phyloP scores from a whole-genome alignment of 1,140 invertebrate species.

The Nephila pilipes region DNA sequence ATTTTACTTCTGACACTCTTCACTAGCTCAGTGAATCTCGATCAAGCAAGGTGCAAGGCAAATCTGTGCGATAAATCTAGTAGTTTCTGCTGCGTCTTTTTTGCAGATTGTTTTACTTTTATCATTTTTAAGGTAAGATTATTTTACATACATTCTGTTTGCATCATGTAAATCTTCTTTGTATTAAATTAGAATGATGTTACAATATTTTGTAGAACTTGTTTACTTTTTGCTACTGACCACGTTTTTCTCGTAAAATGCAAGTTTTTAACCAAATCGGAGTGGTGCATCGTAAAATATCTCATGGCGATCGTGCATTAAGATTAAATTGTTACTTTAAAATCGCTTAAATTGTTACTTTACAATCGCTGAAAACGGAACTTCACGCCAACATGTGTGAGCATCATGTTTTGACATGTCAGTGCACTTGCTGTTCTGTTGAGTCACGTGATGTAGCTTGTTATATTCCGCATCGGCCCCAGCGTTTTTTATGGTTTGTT shows the following conservation, averaged over 20 bases:
- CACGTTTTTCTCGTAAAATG: neutral
- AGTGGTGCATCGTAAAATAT: neutral
- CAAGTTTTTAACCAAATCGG: neutral
- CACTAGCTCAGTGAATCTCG: neutral
- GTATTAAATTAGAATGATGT: neutral
- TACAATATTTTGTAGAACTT: neutral
- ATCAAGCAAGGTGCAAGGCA: neutral
- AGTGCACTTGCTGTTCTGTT: conserved; percentile 26
- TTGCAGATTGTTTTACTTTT: neutral
- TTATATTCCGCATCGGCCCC: neutral
- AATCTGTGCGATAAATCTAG: neutral
- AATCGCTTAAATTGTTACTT: neutral
- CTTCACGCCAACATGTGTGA: neutral
- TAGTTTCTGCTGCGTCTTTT: neutral
- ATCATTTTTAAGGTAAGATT: neutral
- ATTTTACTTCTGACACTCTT: neutral
- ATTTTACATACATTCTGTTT: neutral
- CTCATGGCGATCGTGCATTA: neutral
- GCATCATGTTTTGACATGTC: conserved; percentile 10
- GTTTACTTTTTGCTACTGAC: neutral
- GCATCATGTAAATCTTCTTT: neutral
- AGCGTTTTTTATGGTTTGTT: no score
- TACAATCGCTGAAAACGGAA: neutral
- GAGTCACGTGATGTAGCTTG: conserved; percentile 9
- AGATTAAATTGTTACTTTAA: neutral